These are phyloP conservation scores for Crypturellus undulatus DNA, from an alignment of 2,113 vertebrate genomes.

Conservation along the genomic window DNA sequence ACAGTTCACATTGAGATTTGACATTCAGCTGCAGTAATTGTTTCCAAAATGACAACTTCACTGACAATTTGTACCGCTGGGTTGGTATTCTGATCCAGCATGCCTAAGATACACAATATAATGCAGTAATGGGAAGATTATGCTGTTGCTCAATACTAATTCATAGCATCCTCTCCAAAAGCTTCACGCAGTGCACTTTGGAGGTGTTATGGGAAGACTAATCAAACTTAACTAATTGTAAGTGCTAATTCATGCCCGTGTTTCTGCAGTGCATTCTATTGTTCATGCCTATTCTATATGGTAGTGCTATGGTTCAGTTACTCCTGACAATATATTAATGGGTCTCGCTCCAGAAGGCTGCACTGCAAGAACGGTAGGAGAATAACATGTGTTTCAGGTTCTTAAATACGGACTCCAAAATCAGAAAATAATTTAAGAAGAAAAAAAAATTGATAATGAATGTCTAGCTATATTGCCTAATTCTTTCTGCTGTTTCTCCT, in stretches of 20 bases:
- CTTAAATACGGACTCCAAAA: neutral
- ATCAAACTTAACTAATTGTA: neutral
- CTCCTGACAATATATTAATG: neutral
- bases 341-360: neutral
- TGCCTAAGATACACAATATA: neutral
- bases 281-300: neutral
- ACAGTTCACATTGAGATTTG: neutral
- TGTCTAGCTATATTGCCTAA: neutral
- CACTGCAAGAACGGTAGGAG: neutral
- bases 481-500: neutral
- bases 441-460: too few relatives aligned
- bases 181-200: neutral
- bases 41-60: neutral
- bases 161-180: neutral
- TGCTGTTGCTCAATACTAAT: neutral
- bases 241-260: neutral
- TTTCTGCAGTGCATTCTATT: neutral
- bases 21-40: neutral
- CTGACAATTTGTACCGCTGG: neutral
- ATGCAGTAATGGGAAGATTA: neutral
- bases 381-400: neutral
- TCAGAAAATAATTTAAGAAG: neutral
- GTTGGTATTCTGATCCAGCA: neutral
- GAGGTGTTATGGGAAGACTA: neutral
- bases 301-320: neutral